Evolutionary conservation across 2,888 invertebrate genomes (phyloP).

Genomic region (Ornithoptera alexandrae): DNA sequence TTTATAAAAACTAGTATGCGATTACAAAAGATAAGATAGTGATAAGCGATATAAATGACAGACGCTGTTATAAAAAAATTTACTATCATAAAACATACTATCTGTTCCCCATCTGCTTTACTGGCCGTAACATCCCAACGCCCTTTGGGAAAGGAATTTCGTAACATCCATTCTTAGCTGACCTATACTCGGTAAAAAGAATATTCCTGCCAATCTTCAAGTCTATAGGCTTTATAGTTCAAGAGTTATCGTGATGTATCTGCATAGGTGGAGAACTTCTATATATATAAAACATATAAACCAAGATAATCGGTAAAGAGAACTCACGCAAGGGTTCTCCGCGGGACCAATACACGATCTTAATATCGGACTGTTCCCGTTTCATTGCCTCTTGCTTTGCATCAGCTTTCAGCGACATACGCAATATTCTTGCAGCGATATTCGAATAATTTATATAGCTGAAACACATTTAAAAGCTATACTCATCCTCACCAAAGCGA

Average conservation of each 20-base stretch:
- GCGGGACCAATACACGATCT: slow-evolving; percentile 89
- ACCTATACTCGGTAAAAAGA: no score
- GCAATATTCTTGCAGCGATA: slow-evolving; percentile 91
- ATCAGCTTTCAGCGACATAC: slow-evolving; percentile 88
- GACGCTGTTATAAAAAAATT: background rate
- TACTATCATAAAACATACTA: background rate
- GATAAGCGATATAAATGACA: background rate
- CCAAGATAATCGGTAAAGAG: background rate
- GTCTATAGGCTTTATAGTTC: no score
- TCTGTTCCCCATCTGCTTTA: no score
- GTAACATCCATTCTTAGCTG: no score
- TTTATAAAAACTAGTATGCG: background rate
- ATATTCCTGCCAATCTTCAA: no score
- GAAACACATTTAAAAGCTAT: slow-evolving; percentile 38
- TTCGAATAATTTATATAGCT: slow-evolving; percentile 96
- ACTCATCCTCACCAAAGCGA: background rate
- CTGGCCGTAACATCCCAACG: no score
- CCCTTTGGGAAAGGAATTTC: no score
- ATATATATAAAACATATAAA: background rate
- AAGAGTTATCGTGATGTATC: no score
- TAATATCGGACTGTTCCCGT: slow-evolving; percentile 85
- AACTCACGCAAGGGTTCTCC: slow-evolving; percentile 88
- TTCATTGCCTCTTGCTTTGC: slow-evolving; percentile 85
- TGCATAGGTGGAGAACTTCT: no score
- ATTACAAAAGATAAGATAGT: background rate